Evolutionary conservation across 2,797 vertebrate species (phyloP).

Genomic region (Tamandua tetradactyla): DNA sequence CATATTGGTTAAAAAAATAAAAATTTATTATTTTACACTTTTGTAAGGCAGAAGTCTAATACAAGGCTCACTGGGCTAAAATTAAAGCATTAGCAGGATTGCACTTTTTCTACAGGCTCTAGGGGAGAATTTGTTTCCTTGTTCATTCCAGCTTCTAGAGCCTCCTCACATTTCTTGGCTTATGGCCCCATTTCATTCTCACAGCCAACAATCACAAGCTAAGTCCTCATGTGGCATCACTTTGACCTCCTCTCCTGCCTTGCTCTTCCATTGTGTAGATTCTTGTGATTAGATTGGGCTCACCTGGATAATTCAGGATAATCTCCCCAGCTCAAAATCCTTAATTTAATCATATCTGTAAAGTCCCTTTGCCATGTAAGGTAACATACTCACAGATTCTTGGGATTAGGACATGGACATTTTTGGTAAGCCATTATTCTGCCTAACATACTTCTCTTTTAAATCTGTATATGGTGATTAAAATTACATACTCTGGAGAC

Average conservation of each 20-base stretch:
- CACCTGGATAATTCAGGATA: neutral
- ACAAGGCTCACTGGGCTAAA: too few relatives aligned
- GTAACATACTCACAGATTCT: too few relatives aligned
- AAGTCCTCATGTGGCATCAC: neutral
- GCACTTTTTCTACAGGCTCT: too few relatives aligned
- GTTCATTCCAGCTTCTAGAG: too few relatives aligned
- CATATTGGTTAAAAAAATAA: neutral
- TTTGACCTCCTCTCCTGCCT: neutral
- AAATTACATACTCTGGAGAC: neutral
- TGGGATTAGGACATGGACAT: neutral
- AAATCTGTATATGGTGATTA: neutral
- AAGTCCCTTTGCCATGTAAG: too few relatives aligned
- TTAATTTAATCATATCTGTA: too few relatives aligned
- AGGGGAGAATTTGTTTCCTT: too few relatives aligned
- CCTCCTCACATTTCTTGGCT: too few relatives aligned
- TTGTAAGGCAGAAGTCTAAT: too few relatives aligned
- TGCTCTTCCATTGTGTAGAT: neutral
- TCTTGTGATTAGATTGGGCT: neutral
- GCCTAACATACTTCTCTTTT: neutral
- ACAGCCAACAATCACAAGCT: neutral
- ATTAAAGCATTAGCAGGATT: too few relatives aligned
- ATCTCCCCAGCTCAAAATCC: too few relatives aligned
- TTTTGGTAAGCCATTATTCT: neutral
- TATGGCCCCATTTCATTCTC: too few relatives aligned
- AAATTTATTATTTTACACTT: neutral